phyloP scores from a whole-genome alignment of 2,888 invertebrate species.

The Allygus modestus region DNA sequence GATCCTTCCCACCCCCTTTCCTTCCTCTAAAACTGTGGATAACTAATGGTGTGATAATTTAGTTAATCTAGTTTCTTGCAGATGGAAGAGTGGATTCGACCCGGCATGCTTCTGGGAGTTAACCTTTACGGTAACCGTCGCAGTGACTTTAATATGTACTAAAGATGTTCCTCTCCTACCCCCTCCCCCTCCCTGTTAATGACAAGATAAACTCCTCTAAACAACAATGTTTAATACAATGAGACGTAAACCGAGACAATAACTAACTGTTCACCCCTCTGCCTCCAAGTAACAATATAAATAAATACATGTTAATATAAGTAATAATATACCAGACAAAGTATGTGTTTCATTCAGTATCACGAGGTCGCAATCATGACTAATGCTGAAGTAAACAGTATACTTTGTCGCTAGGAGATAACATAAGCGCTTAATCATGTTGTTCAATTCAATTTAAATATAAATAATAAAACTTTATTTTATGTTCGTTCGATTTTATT shows the following conservation, averaged over 20 bases:
- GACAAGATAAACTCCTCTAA: conserved; percentile 61
- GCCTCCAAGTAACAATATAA: conserved; percentile 74
- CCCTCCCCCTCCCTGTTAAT: conserved; percentile 47
- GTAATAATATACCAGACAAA: conserved; percentile 58
- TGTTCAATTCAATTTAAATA: conserved; percentile 40
- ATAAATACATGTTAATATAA: conserved; percentile 65
- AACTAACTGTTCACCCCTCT: conserved; percentile 72
- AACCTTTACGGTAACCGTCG: conserved; percentile 58
- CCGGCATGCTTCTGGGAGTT: conserved; percentile 32
- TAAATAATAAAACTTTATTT: conserved; percentile 44
- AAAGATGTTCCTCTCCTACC: conserved; percentile 47
- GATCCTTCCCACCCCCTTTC: conserved; percentile 18
- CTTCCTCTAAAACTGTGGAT: conserved; percentile 54
- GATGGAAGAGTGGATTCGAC: conserved; percentile 66
- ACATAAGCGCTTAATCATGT: conserved; percentile 38
- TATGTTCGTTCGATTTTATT: conserved; percentile 42
- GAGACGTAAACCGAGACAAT: conserved; percentile 50
- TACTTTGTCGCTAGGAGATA: conserved; percentile 55
- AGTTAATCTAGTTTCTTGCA: conserved; percentile 67
- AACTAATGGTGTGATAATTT: conserved; percentile 70
- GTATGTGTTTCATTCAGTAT: conserved; percentile 61
- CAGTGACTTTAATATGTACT: conserved; percentile 56
- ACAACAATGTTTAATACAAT: conserved; percentile 50
- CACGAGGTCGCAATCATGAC: neutral
- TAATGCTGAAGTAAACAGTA: conserved; percentile 59